A percentile compares a stretch with the other conserved stretches of the same genome.
These are phyloP conservation scores for human (Homo sapiens) DNA, from an alignment of 2,113 vertebrate genomes.

Conservation along the genomic window GRCh38 chr2:221642501-221643000, in stretches of 20 bases:
- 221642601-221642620: neutral
- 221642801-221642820: neutral
- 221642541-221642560: neutral
- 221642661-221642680: neutral
- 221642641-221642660: neutral
- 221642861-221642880: neutral
- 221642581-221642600: neutral
- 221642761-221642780: neutral
- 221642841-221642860: neutral
- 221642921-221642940: neutral
- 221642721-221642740: neutral
- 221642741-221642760: neutral
- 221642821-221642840: neutral
- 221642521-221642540: neutral
- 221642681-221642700: neutral
- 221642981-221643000: too few relatives aligned
- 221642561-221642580: neutral
- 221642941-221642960: neutral
- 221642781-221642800: neutral
- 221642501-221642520: neutral
- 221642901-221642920: neutral
- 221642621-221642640: neutral
- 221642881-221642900: slow-evolving; percentile 4
- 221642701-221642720: neutral
- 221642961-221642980: too few relatives aligned